Conservation (phyloP, 1,140 invertebrate genomes). For the Amphibalanus amphitrite region DNA sequence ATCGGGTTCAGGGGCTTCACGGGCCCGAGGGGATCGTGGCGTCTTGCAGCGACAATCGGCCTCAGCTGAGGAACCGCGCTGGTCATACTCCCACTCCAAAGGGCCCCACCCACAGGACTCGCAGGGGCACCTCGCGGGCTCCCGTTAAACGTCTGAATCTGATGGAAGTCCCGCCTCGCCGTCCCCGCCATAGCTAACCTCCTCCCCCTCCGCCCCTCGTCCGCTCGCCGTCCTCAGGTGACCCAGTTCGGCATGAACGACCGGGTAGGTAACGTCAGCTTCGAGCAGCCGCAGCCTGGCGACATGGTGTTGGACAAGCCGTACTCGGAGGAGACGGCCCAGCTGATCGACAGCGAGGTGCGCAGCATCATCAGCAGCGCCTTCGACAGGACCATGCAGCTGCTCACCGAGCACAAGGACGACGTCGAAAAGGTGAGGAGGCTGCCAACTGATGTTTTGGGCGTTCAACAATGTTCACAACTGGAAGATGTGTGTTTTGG, state of each 20-base stretch:
- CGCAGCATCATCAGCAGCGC: conserved; percentile 63
- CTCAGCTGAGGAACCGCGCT: too few relatives aligned
- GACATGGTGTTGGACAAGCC: conserved; percentile 93
- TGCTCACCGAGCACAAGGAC: conserved; percentile 70
- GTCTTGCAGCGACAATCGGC: background rate
- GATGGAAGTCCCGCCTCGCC: too few relatives aligned
- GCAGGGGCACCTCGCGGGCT: too few relatives aligned
- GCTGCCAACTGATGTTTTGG: too few relatives aligned
- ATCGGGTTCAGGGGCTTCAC: too few relatives aligned
- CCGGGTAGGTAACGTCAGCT: conserved; percentile 93
- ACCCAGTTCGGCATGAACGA: conserved; percentile 97
- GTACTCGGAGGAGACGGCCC: conserved; percentile 93
- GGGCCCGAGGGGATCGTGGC: background rate
- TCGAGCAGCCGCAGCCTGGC: conserved; percentile 77
- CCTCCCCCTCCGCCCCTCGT: background rate
- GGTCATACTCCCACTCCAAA: too few relatives aligned
- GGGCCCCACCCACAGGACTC: too few relatives aligned
- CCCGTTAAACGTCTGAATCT: too few relatives aligned
- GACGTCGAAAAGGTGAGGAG: conserved; percentile 74
- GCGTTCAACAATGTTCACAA: too few relatives aligned
- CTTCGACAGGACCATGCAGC: conserved; percentile 54
- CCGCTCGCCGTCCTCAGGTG: conserved; percentile 27
- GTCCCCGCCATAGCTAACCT: too few relatives aligned
- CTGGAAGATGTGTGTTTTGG: too few relatives aligned
- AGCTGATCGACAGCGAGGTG: conserved; percentile 90